Base-by-base conservation (phyloP, 2,113 vertebrate genomes). In the Marmota flaviventris region DNA sequence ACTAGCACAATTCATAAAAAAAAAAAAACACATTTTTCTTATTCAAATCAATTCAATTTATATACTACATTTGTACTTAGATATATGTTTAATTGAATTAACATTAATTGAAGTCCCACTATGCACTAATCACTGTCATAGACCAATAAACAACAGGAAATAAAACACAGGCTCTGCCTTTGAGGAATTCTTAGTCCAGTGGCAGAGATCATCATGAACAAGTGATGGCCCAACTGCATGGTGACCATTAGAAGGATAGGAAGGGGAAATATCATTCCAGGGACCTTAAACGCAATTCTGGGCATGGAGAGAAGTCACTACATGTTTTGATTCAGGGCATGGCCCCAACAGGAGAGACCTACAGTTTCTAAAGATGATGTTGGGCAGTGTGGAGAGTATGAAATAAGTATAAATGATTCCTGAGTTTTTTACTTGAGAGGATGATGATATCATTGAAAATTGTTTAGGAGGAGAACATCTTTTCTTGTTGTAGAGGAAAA, bases 1-100 rank as follows among this genome's bases (percentile, higher is more conserved):
- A 85, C 77, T 73, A 51, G 16, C 72, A 65, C 24, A 89, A 70
- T 91, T 87, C 37, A 79, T 82, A 69, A 27, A 83, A 91, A 96
- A 14, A 69, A 27, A 83, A 91, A 96, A 14, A 0, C 32, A 18
- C 5, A 17, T 16, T 73, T 85, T 78, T 56, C 67, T 10, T 73
- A 39, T 75, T 20, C 84, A 25, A 70, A 0, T 27, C 34, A 9
- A 65, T 76, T 51, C 32, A 67, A 42, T 77, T 84, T 88, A 56
- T 51, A 37, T 85, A 39, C 4, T 85, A 4, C 65, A 2, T 53
- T 92, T 81, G 6, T 48, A 32, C 75, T 85, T 79, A 85, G 10
- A 37, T 45, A 92, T 51, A 53, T 88, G 20, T 77, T 92, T 72
- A 78, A 76, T 82, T 93, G 90, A 82, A 78, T 13, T 29, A 65